Evolutionary conservation across 30 jellyfish, hydroid and myxozoan species (phyloP), one percentile per base, ranked within the genome.

Genomic region (Phacellophora camtschatica): DNA sequence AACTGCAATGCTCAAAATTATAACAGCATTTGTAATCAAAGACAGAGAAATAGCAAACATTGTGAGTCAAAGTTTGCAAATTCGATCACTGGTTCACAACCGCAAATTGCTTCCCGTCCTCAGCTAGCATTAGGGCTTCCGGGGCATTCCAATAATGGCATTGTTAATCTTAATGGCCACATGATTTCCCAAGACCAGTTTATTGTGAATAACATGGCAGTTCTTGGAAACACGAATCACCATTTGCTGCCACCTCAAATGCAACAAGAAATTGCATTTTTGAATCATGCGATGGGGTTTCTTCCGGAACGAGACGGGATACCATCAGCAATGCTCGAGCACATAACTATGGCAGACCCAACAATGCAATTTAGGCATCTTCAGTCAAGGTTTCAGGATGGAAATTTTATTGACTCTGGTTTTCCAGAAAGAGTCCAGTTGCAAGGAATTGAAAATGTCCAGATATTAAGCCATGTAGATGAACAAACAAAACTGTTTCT

Each of bases 251-350:
- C 88, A 5, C 86, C 86, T n/a, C 94, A 82, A 32, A 69, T 68
- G 86, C 97, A 90, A 63, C 98, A 89, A 62, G 97, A 89, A 69
- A 89, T 89, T 28, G 97, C 97, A 6, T 83, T 89, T 66, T 79
- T 89, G 24, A 82, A 87, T 56, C 97, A 89, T 43, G 97, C 97
- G n/a, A 89, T 89, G 95, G 92, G 95, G 6, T 81, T 80, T 43
- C 79, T 82, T n/a, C 77, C 95, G 3, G 95, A 89, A 76, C 95
- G 97, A 10, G 97, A 88, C 35, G 84, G 83, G 76, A 74, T 57
- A 57, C 82, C 76, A 20, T 84, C 43, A 48, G 85, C 81, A 1
- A 32, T 70, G 57, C 73, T 65, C 62, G 96, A 64, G 29, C 86
- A 58, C 61, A 81, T 72, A 50, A 67, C 86, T 19, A 88, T 88